phyloP scores from a whole-genome alignment of 2,113 vertebrate genomes.

The Cyphomyrus plagiostoma region DNA sequence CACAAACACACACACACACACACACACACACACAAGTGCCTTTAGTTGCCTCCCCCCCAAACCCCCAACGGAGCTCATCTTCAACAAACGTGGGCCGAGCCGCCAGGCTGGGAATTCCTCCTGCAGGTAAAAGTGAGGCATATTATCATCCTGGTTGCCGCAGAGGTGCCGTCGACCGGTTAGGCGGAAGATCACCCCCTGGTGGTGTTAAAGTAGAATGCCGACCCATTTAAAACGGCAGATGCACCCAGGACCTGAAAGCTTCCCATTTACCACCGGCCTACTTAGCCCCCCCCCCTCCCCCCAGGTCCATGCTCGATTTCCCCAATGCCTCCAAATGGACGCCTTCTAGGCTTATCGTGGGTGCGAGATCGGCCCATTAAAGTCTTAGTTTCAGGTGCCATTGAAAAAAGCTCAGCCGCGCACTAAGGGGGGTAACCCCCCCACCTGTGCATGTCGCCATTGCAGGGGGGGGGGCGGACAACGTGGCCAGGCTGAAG shows the following conservation, averaged over 20 bases:
- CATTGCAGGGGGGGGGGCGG: not conserved
- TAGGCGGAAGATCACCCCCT: not conserved
- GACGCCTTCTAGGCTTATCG: slow-evolving; percentile 15
- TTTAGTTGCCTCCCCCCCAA: not conserved
- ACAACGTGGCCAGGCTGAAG: not conserved
- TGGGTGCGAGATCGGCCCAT: slow-evolving; percentile 17
- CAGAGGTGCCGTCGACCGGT: not conserved
- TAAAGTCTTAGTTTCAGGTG: slow-evolving; percentile 26
- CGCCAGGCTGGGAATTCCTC: not conserved
- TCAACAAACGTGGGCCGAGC: not conserved
- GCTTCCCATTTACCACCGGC: slow-evolving; percentile 3
- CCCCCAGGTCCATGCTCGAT: not conserved
- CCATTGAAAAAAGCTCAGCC: slow-evolving; percentile 8
- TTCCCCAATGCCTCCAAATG: slow-evolving; percentile 12
- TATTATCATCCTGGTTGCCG: not conserved
- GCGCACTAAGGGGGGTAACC: not conserved
- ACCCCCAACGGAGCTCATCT: not conserved
- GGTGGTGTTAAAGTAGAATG: slow-evolving; percentile 7
- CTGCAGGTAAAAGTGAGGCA: not conserved
- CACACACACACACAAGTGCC: too few species aligned
- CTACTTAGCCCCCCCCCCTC: not conserved
- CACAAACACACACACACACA: too few species aligned
- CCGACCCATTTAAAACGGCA: slow-evolving; percentile 25
- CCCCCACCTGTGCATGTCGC: not conserved
- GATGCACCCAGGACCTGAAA: slow-evolving; percentile 13